Conservation (phyloP, 2,113 vertebrate species). For the Gavialis gangeticus region DNA sequence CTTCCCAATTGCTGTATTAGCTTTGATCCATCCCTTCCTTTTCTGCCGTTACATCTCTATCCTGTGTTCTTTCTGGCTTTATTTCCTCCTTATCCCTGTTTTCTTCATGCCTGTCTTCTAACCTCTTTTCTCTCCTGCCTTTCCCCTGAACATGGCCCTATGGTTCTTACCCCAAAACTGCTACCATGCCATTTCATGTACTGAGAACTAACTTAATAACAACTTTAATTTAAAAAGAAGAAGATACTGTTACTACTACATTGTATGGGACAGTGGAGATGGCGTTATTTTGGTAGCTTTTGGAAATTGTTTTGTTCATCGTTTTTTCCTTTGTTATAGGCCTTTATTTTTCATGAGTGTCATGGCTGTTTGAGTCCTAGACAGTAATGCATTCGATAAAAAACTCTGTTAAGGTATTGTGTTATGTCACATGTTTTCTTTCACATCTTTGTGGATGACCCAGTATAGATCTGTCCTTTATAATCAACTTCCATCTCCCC, state of each 20-base stretch:
- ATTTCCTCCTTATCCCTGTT: slow-evolving; percentile 35
- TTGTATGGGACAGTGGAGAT: background rate
- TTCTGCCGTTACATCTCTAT: slow-evolving; percentile 36
- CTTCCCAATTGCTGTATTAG: slow-evolving; percentile 51
- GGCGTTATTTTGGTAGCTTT: background rate
- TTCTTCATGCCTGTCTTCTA: slow-evolving; percentile 41
- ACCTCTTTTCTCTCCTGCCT: slow-evolving; percentile 32
- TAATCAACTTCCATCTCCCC: slow-evolving; percentile 11
- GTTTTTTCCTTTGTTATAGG: background rate
- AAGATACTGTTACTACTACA: background rate
- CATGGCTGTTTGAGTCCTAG: background rate
- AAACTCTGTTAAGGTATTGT: background rate
- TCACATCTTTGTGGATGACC: background rate
- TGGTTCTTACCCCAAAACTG: slow-evolving; percentile 13
- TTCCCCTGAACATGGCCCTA: background rate
- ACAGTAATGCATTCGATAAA: background rate
- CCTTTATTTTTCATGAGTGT: background rate
- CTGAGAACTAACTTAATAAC: background rate
- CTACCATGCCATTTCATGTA: background rate
- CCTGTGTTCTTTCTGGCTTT: background rate
- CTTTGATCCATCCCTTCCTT: slow-evolving; percentile 48
- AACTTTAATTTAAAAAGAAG: background rate
- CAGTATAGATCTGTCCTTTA: background rate
- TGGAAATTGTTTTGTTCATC: background rate
- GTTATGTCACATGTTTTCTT: background rate